Evolutionary conservation across 23 tunicate genomes (phyloP).

Genomic region (Trididemnum miniatum): DNA sequence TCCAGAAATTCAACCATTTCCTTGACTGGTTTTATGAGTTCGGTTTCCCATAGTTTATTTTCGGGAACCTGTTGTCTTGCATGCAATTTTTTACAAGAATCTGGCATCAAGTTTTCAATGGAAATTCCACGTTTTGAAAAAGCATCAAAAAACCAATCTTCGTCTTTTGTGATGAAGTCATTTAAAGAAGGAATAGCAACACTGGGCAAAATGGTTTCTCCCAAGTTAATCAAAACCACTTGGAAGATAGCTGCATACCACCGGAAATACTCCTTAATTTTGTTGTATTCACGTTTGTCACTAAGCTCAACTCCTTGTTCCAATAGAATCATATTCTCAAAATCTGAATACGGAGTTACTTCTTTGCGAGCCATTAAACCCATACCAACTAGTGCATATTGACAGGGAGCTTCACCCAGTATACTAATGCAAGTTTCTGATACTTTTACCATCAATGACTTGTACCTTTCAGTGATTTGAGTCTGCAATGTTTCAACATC

Average conservation of each 20-base stretch:
- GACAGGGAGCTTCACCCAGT: not conserved
- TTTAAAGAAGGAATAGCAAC: conserved; percentile 3
- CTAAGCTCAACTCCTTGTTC: conserved; percentile 17
- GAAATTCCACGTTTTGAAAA: not conserved
- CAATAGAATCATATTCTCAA: conserved; percentile 48
- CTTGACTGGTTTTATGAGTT: conserved; percentile 31
- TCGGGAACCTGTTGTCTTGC: not conserved
- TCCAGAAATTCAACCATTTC: conserved; percentile 29
- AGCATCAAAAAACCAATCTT: not conserved
- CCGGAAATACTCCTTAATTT: conserved; percentile 30
- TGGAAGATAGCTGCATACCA: conserved; percentile 39
- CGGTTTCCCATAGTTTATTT: not conserved
- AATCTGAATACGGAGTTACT: conserved; percentile 60
- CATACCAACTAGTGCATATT: not conserved
- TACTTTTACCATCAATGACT: not conserved
- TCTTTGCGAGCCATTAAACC: conserved; percentile 42
- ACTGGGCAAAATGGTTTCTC: not conserved
- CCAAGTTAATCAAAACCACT: not conserved
- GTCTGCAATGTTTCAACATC: not conserved
- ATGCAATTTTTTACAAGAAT: not conserved
- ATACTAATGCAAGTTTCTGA: not conserved
- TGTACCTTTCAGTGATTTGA: not conserved
- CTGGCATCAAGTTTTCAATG: not conserved
- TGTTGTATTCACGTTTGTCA: not conserved
- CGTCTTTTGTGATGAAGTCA: not conserved